phyloP scores from a whole-genome alignment of 2,888 invertebrate genomes.

The Helleia helle region DNA sequence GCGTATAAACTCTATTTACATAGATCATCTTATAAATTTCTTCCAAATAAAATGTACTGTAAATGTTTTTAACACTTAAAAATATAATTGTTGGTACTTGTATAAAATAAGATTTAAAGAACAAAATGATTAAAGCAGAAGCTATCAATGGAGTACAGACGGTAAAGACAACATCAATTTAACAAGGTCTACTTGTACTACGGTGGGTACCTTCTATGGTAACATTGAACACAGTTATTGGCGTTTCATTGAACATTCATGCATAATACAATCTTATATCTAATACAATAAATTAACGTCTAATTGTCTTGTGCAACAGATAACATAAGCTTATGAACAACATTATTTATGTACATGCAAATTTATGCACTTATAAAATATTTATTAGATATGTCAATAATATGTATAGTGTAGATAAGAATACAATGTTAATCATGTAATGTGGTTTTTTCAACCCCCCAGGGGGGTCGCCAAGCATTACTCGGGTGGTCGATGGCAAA shows the following conservation, averaged over 20 bases:
- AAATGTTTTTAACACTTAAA: too few species aligned
- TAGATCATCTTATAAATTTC: background rate
- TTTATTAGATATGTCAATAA: slow-evolving; percentile 8
- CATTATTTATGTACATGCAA: background rate
- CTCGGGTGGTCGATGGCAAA: too few species aligned
- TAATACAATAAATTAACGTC: background rate
- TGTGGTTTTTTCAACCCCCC: too few species aligned
- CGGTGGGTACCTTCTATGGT: slow-evolving; percentile 11
- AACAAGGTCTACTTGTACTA: background rate
- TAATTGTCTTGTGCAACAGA: background rate
- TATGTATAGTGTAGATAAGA: background rate
- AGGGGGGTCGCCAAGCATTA: too few species aligned
- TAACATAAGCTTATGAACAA: background rate
- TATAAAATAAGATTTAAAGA: too few species aligned
- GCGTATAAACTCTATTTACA: too few species aligned
- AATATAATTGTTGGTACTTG: too few species aligned
- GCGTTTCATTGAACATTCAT: slow-evolving; percentile 33
- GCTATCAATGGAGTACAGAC: too few species aligned
- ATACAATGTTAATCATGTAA: background rate
- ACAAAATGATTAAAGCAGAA: too few species aligned
- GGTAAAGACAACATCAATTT: background rate
- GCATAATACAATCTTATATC: slow-evolving; percentile 15
- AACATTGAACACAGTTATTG: slow-evolving; percentile 54
- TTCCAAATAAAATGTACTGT: background rate
- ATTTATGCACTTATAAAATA: slow-evolving; percentile 6